These are phyloP conservation scores for Dascillus cervinus DNA, from an alignment of 2,888 invertebrate species.

Conservation along the genomic window DNA sequence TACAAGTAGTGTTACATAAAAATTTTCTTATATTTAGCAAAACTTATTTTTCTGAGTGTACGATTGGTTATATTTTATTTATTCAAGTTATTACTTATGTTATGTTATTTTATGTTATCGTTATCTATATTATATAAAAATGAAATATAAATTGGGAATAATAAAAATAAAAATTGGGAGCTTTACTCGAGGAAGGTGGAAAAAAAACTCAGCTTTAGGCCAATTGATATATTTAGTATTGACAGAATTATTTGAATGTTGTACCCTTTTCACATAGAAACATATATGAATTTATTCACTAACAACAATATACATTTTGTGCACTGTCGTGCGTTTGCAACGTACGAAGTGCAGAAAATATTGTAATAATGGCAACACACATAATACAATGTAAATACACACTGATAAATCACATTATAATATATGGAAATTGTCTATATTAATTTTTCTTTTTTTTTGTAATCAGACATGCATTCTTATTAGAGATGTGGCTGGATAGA, in stretches of 20 bases:
- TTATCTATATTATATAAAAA: too few relatives aligned
- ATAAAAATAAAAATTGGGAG: too few relatives aligned
- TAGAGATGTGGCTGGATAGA: constrained; percentile 68
- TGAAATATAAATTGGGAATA: too few relatives aligned
- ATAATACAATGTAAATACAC: constrained; percentile 33
- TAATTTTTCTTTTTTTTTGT: too few relatives aligned
- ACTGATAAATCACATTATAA: constrained; percentile 36
- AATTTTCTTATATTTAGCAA: too few relatives aligned
- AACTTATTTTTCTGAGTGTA: too few relatives aligned
- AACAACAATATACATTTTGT: constrained; percentile 5
- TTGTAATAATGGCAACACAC: constrained; percentile 24
- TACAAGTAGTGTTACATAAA: too few relatives aligned
- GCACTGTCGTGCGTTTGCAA: constrained; percentile 5
- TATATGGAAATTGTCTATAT: constrained; percentile 15
- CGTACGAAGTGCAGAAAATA: constrained; percentile 7
- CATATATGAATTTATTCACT: constrained; percentile 15
- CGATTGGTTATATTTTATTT: too few relatives aligned
- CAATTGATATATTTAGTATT: constrained; percentile 45
- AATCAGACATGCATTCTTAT: constrained; percentile 46
- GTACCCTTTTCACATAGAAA: constrained; percentile 43
- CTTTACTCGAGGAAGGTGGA: too few relatives aligned
- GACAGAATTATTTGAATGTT: constrained; percentile 43
- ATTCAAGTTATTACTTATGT: too few relatives aligned
- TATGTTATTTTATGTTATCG: too few relatives aligned
- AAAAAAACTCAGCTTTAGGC: constrained; percentile 39